Percentiles rank a stretch among this genome's conserved stretches.
phyloP scores from a whole-genome alignment of 2,113 vertebrate species.

The Pardalotus punctatus region DNA sequence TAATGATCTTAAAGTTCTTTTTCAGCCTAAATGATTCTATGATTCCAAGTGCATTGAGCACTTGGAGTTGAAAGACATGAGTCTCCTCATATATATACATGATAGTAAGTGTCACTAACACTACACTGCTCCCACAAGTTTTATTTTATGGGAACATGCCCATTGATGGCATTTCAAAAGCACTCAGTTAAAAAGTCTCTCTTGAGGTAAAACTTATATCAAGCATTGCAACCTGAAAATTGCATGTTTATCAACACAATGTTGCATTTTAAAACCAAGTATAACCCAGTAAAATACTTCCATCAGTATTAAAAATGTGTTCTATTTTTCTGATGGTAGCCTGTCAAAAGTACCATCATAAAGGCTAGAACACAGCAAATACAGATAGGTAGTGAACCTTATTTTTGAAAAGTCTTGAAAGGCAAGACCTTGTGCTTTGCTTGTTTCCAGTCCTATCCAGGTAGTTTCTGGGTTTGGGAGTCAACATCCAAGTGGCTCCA shows the following conservation, averaged over 20 bases:
- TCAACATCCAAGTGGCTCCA: neutral
- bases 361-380: neutral
- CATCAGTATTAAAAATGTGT: neutral
- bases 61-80: neutral
- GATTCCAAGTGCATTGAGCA: neutral
- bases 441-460: neutral
- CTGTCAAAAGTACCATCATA: neutral
- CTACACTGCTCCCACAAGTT: neutral
- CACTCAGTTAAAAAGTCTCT: neutral
- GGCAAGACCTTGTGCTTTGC: neutral
- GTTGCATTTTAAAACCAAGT: neutral
- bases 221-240: neutral
- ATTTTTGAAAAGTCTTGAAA: neutral
- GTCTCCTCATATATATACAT: neutral
- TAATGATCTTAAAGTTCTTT: neutral
- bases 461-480: neutral
- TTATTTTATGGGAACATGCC: neutral
- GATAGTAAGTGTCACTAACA: neutral
- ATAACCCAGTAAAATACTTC: neutral
- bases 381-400: neutral
- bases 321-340: neutral
- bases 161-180: neutral
- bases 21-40: neutral
- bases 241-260: neutral
- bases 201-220: neutral